These are phyloP conservation scores for Lycophotia porphyrea DNA, from an alignment of 2,888 invertebrate genomes.

Conservation along the genomic window DNA sequence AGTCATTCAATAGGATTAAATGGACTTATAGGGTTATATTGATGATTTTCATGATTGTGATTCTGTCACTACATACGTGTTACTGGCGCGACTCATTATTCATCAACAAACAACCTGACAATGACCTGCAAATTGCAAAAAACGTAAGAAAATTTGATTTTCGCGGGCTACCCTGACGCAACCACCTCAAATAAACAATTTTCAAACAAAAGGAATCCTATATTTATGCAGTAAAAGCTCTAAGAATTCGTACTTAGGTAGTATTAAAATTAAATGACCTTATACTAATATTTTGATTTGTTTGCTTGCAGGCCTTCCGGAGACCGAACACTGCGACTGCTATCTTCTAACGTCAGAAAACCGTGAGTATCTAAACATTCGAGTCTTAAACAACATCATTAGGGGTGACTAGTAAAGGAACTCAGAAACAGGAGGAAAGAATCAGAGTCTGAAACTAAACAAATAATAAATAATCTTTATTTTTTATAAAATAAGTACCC, in stretches of 20 bases:
- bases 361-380: background rate
- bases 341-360: slow-evolving; percentile 1
- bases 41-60: no score
- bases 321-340: background rate
- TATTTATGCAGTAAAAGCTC: background rate
- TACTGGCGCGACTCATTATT: no score
- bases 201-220: background rate
- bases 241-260: background rate
- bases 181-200: background rate
- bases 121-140: no score
- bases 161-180: no score
- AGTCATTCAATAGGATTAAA: no score
- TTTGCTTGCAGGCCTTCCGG: background rate
- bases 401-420: no score
- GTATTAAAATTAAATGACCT: background rate
- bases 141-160: no score
- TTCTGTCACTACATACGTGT: no score
- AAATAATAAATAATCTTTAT: no score
- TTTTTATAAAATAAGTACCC: no score
- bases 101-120: no score
- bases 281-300: background rate
- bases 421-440: background rate
- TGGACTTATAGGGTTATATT: no score
- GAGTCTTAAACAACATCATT: background rate
- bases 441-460: background rate